These are phyloP conservation scores for Centropristis striata DNA, from an alignment of 2,113 vertebrate species.

Conservation along the genomic window DNA sequence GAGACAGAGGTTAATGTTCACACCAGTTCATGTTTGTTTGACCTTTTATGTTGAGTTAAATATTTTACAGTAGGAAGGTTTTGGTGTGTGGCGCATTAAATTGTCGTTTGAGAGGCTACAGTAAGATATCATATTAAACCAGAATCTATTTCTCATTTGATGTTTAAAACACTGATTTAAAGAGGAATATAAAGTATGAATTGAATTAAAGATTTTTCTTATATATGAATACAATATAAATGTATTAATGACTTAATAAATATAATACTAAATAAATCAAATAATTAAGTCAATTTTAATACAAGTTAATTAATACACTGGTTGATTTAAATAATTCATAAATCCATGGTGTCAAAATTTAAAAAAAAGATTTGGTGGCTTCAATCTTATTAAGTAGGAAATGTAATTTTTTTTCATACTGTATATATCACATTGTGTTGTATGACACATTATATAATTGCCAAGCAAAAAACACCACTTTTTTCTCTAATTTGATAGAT, in stretches of 20 bases:
- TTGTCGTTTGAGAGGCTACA: not conserved
- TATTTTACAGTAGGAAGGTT: not conserved
- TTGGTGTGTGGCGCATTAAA: not conserved
- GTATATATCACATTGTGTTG: not conserved
- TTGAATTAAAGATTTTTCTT: too few species aligned
- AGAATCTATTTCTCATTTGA: not conserved
- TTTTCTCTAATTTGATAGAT: not conserved
- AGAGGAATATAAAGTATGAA: too few species aligned
- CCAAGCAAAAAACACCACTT: too few species aligned
- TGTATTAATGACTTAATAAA: too few species aligned
- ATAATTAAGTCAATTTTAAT: not conserved
- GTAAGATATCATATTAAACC: not conserved
- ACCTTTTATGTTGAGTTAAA: not conserved
- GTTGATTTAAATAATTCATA: not conserved
- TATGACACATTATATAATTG: not conserved
- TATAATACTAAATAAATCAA: too few species aligned
- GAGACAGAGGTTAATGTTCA: conserved; percentile 16
- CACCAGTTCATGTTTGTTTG: conserved; percentile 17
- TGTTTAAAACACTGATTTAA: not conserved
- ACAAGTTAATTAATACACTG: not conserved
- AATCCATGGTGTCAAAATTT: too few species aligned
- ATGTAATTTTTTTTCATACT: not conserved
- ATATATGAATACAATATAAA: too few species aligned
- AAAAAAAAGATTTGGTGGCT: not conserved
- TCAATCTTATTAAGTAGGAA: not conserved